Evolutionary conservation across 2,113 vertebrate genomes (phyloP), one percentile per base, ranked within the genome.

Genomic region (Aix galericulata): DNA sequence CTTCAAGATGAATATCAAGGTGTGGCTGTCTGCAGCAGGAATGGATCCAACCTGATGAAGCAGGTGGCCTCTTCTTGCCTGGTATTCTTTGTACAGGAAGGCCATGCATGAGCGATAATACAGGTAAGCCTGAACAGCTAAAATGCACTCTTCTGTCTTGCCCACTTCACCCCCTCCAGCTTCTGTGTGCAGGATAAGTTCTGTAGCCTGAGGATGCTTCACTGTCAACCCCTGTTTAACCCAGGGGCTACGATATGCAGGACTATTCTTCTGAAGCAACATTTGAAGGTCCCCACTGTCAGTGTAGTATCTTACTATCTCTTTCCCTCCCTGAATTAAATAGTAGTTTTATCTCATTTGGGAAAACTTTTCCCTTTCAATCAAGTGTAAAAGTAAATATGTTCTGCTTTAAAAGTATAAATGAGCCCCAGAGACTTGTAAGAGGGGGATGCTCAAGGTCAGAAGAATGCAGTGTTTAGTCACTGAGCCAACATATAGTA

Each of bases 171-270:
- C 44, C 17, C 7, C 18, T 69, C 18, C 20, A 74, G 25, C 27
- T 84, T 67, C 44, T 62, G 6, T 29, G 17, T 2, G 5, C 13
- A n/a, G 31, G 32, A 64, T 69, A 36, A 75, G 14, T 22, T 75
- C 62, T 64, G 29, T 25, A 83, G 48, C 48, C 32, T 46, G 34
- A 52, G 8, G 50, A 36, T 32, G 56, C 9, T 11, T 91, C 53
- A 60, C 31, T 15, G 75, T 66, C 53, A 64, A 60, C 15, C 31
- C 40, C 67, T 72, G 11, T 29, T 62, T 85, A 90, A 63, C 22
- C 4, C 27, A 64, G 38, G 27, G 25, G 2, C 7, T 40, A 26
- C 15, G 8, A n/a, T 34, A 38, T 0, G 2, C 20, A 40, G 7
- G 21, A 10, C 9, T 0, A 2, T 38, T 34, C 15, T 50, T 23